These are phyloP conservation scores for Zoroaster sp. DNA, from an alignment of 53 echinoderm and acorn worm genomes.

Conservation along the genomic window DNA sequence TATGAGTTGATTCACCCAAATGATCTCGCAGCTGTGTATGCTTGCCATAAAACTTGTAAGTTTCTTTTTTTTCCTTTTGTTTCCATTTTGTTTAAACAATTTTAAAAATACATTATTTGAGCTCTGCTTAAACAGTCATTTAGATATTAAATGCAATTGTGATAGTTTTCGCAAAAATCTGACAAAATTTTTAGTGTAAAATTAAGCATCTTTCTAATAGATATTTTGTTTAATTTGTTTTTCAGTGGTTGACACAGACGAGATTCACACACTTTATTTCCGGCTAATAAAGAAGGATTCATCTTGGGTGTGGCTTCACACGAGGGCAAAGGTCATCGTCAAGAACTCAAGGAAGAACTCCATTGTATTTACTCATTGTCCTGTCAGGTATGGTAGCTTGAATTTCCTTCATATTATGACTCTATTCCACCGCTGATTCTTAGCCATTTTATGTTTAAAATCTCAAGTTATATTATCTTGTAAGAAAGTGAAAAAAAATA, in stretches of 20 bases:
- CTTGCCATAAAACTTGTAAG: constrained; percentile 96
- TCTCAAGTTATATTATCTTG: no score
- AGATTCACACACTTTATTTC: constrained; percentile 83
- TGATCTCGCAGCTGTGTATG: constrained; percentile 84
- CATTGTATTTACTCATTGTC: constrained; percentile 81
- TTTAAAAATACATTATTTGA: no score
- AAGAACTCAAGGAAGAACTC: constrained; percentile 77
- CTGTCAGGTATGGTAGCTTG: constrained; percentile 88
- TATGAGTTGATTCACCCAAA: constrained; percentile 86
- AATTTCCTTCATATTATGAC: neutral
- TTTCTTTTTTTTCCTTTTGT: no score
- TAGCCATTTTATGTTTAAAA: neutral
- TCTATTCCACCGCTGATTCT: neutral
- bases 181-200: no score
- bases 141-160: no score
- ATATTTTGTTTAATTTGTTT: no score
- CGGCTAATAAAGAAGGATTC: constrained; percentile 77
- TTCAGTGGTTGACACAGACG: constrained; percentile 89
- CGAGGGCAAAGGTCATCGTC: constrained; percentile 78
- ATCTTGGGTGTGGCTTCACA: constrained; percentile 95
- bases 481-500: no score
- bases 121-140: no score
- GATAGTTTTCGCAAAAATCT: no score
- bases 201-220: neutral
- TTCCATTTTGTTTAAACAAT: no score